Conservation (phyloP, 2,888 invertebrate species). For the Perdita meconis region DNA sequence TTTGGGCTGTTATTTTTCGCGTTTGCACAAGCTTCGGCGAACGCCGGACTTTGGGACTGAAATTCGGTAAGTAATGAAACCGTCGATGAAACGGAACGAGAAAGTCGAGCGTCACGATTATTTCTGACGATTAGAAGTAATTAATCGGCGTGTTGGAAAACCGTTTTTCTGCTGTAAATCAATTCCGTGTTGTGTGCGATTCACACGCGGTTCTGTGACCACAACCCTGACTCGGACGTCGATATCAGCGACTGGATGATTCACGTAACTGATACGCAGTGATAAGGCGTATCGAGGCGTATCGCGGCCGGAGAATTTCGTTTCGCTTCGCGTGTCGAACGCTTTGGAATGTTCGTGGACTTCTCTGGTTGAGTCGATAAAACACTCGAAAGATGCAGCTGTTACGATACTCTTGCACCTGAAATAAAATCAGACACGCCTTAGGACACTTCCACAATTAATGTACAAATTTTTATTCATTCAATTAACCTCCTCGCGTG, state of each 20-base stretch:
- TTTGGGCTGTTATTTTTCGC: background rate
- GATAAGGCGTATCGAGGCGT: conserved; percentile 35
- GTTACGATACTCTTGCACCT: conserved; percentile 4
- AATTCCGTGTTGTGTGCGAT: background rate
- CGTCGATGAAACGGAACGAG: no score
- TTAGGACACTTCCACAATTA: background rate
- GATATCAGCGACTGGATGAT: conserved; percentile 8
- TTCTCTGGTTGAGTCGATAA: conserved; percentile 16
- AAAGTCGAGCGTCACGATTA: background rate
- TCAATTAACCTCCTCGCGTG: no score
- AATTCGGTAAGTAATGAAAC: no score
- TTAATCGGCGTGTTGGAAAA: background rate
- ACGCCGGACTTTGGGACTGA: no score
- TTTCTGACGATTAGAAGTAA: background rate
- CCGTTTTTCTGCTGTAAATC: background rate
- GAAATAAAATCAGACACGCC: background rate
- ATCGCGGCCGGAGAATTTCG: conserved; percentile 10
- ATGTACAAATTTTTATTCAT: background rate
- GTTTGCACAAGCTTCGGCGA: background rate
- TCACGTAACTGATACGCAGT: conserved; percentile 14
- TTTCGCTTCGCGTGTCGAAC: background rate
- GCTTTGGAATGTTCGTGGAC: background rate
- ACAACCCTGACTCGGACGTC: background rate
- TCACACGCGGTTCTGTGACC: background rate
- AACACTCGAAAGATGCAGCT: background rate